These are phyloP conservation scores for Leucosticte australis DNA, from an alignment of 2,113 vertebrate species.

Conservation along the genomic window DNA sequence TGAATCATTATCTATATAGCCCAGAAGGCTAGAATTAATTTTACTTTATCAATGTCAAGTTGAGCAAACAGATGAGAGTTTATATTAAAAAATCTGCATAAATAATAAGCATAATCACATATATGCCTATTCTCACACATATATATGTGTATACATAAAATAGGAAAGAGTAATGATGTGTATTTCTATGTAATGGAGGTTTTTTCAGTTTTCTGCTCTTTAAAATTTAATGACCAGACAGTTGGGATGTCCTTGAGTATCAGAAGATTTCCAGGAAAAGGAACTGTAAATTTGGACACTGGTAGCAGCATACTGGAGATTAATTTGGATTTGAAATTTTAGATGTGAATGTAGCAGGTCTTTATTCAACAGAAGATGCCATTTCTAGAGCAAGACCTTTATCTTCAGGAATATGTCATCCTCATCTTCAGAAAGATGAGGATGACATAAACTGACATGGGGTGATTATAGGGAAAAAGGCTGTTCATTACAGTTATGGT, in stretches of 20 bases:
- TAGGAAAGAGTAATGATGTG: neutral
- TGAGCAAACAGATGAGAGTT: conserved; percentile 15
- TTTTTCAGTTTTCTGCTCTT: neutral
- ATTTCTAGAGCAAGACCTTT: neutral
- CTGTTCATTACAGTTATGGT: neutral
- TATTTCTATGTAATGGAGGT: neutral
- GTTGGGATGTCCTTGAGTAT: neutral
- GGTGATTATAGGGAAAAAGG: neutral
- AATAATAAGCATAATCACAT: neutral
- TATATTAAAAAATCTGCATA: neutral
- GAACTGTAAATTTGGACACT: neutral
- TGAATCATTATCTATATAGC: neutral
- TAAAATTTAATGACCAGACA: neutral
- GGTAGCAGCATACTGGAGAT: neutral
- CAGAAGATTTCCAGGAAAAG: neutral
- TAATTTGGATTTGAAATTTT: neutral
- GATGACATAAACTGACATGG: neutral
- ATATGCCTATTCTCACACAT: neutral
- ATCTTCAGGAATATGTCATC: neutral
- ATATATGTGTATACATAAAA: neutral
- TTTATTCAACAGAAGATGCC: neutral
- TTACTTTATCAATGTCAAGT: neutral
- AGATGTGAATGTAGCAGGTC: neutral
- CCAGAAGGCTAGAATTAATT: conserved; percentile 4
- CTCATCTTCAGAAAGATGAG: neutral